These are phyloP conservation scores for Triops longicaudatus DNA, from an alignment of 1,140 invertebrate species.

Conservation along the genomic window DNA sequence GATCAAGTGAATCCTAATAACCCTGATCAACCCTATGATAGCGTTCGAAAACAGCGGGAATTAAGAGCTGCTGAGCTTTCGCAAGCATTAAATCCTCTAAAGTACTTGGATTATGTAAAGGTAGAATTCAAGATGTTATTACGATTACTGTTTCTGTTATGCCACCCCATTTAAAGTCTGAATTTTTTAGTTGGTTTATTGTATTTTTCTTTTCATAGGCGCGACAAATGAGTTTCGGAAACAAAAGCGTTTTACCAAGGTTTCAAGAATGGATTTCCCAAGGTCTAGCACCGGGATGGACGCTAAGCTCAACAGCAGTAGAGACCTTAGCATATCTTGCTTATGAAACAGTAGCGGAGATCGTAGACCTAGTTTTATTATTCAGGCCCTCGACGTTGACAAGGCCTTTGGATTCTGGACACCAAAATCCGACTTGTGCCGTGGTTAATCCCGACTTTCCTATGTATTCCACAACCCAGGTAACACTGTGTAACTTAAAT, in stretches of 20 bases:
- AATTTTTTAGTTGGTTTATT: neutral
- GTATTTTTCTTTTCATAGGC: conserved; percentile 41
- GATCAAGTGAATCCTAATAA: conserved; percentile 20
- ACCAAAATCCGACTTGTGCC: neutral
- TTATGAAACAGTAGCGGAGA: conserved; percentile 57
- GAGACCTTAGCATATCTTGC: conserved; percentile 54
- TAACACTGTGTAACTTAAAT: neutral
- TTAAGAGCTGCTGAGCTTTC: conserved; percentile 19
- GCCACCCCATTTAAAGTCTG: neutral
- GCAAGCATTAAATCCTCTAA: neutral
- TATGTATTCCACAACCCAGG: neutral
- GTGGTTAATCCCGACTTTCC: neutral
- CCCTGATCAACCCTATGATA: neutral
- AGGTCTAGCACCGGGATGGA: conserved; percentile 42
- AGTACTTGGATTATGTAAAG: conserved; percentile 24
- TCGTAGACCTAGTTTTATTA: conserved; percentile 54
- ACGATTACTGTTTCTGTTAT: too few relatives aligned
- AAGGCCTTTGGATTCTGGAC: conserved; percentile 39
- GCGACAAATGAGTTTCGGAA: conserved; percentile 44
- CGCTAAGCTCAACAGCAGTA: conserved; percentile 44
- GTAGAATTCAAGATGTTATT: neutral
- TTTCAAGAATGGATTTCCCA: conserved; percentile 48
- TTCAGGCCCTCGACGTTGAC: conserved; percentile 50
- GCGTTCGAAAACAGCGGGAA: conserved; percentile 22
- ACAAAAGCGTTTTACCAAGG: conserved; percentile 42